Evolutionary conservation across 2,888 invertebrate species (phyloP).

Genomic region (Tetragonula carbonaria): DNA sequence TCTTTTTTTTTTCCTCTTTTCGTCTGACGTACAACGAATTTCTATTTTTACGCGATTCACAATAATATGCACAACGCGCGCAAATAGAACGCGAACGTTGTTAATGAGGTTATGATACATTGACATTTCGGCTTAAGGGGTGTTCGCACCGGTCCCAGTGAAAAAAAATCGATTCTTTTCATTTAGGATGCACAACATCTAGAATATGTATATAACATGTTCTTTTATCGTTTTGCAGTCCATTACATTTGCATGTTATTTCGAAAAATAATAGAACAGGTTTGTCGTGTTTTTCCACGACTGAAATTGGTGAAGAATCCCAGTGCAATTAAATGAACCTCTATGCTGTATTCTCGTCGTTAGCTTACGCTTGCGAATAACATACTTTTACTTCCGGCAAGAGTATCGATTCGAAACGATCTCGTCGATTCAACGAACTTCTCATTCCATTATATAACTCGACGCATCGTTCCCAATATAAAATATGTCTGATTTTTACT

Average conservation of each 20-base stretch:
- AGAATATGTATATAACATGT: neutral
- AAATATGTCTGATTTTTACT: neutral
- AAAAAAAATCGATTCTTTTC: neutral
- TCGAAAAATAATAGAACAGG: neutral
- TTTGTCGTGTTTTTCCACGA: neutral
- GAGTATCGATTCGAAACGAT: neutral
- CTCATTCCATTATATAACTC: neutral
- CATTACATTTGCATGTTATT: neutral
- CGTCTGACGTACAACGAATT: neutral
- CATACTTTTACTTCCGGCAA: neutral
- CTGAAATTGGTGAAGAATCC: neutral
- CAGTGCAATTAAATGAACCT: neutral
- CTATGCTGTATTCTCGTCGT: no score
- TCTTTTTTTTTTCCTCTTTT: neutral
- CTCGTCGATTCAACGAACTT: neutral
- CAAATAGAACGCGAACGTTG: neutral
- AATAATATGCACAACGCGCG: neutral
- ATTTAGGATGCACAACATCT: neutral
- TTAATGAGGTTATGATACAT: slow-evolving; percentile 6
- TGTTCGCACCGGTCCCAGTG: neutral
- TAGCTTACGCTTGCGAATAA: neutral
- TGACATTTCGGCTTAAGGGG: neutral
- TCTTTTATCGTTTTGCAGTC: no score
- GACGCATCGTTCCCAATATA: neutral
- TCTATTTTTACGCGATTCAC: slow-evolving; percentile 25